Evolutionary conservation across 92 coral and sea anemone species (phyloP).

Genomic region (Desmophyllum pertusum): DNA sequence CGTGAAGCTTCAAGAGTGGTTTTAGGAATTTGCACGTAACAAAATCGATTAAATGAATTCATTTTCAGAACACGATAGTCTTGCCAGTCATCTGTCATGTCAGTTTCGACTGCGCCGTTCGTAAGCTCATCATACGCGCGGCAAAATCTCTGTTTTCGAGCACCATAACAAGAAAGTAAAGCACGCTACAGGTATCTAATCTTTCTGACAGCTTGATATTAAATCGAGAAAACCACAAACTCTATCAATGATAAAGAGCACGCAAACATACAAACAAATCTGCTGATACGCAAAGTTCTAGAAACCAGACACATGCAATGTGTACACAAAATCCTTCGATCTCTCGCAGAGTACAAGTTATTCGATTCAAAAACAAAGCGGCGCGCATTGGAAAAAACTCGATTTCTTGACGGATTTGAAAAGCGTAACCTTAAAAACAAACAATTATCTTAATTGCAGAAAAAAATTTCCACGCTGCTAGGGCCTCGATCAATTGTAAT

Average conservation of each 20-base stretch:
- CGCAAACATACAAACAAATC: conserved; percentile 5
- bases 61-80: not conserved
- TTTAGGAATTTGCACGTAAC: not conserved
- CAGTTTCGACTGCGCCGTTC: not conserved
- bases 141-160: not conserved
- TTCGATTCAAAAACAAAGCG: not conserved
- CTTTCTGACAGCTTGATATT: conserved; percentile 19
- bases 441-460: conserved; percentile 4
- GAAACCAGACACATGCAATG: not conserved
- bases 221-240: conserved; percentile 24
- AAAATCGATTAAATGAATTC: not conserved
- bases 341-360: not conserved
- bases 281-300: not conserved
- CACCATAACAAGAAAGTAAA: not conserved
- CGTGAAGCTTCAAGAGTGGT: not conserved
- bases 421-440: not conserved
- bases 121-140: not conserved
- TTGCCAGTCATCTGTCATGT: too few relatives aligned
- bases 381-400: not conserved
- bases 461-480: not conserved
- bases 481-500: not conserved
- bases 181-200: not conserved
- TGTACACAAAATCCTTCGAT: not conserved
- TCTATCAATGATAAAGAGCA: not conserved
- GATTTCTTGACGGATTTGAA: not conserved